Base-by-base conservation (phyloP, 2,888 invertebrate species). In the Allophyes oxyacanthae region DNA sequence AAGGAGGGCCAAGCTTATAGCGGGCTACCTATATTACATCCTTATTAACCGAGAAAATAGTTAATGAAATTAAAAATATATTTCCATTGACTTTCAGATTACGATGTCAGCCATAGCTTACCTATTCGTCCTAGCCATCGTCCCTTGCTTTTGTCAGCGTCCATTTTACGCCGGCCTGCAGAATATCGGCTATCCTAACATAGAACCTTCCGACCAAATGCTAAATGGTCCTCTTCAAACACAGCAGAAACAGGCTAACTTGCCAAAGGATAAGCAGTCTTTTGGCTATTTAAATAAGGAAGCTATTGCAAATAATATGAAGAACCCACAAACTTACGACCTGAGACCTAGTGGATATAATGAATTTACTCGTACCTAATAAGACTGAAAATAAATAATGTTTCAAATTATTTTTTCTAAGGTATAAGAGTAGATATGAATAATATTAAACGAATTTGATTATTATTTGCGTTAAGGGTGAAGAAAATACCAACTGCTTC, bases 201-300 rank as follows among this genome's bases (percentile, higher is more conserved):
- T 26, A 70, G 75, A 14, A 70, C 75, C 15, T n/a, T 3, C 26
- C 13, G 7, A 2, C 9, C 1, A 13, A 5, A 11, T 1, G 25
- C 25, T 2, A 7, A 11, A 11, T 0, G 11, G n/a, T 11, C 7
- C 11, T 2, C 6, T 45, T 36, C 45, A 36, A 30, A 36, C 34
- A 15, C 41, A 30, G n/a, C 7, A 14, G 0, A 41, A 72, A 4
- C 43, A 60, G 8, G 36, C 73, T 36, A 82, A 87, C 7, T 92
- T 95, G 88, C 96, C 96, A 0, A 78, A 86, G 46, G 95, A 96
- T 32, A 4, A 20, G 6, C 38, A 45, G 28, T 20, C 45, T 13
- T 62, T 45, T 5, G 13, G 2, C 1, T 1, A 9, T n/a, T 0
- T 78, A 11, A 82, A 82, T 44, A 65, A 52, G 45, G 44, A 72